Conservation (phyloP, 2,797 vertebrate genomes). For the Carapus acus region DNA sequence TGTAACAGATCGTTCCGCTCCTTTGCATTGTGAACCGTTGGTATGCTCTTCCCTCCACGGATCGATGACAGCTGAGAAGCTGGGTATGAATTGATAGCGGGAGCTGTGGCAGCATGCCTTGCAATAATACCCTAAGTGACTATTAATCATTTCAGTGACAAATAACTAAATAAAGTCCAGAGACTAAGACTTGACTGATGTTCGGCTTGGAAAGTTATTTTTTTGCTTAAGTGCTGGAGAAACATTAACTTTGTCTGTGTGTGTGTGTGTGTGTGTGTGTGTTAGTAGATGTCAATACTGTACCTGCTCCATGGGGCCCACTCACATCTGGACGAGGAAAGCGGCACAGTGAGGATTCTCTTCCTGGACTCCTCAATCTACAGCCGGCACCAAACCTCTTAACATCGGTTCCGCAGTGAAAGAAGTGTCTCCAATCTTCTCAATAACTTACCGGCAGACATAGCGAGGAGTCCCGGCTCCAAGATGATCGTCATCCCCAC, state of each 20-base stretch:
- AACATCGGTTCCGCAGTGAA: too few species aligned
- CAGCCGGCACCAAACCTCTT: too few species aligned
- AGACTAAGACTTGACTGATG: conserved; percentile 51
- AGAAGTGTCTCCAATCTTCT: too few species aligned
- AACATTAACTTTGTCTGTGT: conserved; percentile 2
- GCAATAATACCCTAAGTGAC: conserved; percentile 67
- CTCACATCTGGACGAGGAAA: too few species aligned
- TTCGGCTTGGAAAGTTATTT: conserved; percentile 32
- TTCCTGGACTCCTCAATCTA: too few species aligned
- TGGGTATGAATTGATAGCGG: conserved; percentile 55
- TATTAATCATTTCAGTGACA: conserved; percentile 72
- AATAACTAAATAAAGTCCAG: conserved; percentile 65
- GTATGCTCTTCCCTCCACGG: conserved; percentile 39
- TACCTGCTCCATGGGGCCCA: too few species aligned
- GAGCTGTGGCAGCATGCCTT: conserved; percentile 57
- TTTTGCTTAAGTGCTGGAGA: conserved; percentile 30
- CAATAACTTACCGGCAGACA: too few species aligned
- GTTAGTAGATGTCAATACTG: background rate
- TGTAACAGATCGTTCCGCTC: conserved; percentile 41
- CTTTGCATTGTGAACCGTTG: conserved; percentile 34
- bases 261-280: conserved; percentile 11
- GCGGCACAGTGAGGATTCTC: too few species aligned
- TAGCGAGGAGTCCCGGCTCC: too few species aligned
- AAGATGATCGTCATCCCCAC: too few species aligned
- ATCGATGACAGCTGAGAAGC: conserved; percentile 51